phyloP scores from a whole-genome alignment of 2,113 vertebrate genomes.

The Embiotoca jacksoni region DNA sequence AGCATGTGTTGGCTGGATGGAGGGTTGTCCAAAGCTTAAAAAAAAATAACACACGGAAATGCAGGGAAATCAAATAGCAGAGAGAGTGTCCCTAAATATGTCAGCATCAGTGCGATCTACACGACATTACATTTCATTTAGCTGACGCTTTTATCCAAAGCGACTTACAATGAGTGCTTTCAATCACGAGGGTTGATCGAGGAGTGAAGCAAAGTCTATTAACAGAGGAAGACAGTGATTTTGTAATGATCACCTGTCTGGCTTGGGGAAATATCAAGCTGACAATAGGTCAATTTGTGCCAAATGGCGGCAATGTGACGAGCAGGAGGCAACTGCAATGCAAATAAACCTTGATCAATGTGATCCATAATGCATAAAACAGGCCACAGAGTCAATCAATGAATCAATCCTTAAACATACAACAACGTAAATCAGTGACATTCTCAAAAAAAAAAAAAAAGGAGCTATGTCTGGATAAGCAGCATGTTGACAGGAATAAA shows the following conservation, averaged over 20 bases:
- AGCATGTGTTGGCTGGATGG: conserved; percentile 17
- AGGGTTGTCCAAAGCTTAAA: conserved; percentile 5
- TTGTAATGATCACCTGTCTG: conserved; percentile 36
- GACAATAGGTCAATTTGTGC: conserved; percentile 37
- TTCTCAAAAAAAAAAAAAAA: neutral
- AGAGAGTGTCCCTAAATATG: neutral
- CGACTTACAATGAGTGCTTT: too few species aligned
- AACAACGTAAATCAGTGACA: conserved; percentile 16
- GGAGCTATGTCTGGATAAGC: conserved; percentile 34
- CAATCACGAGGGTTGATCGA: neutral
- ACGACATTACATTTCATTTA: too few species aligned
- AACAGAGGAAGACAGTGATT: conserved; percentile 19
- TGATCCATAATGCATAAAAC: conserved; percentile 48
- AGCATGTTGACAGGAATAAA: conserved; percentile 40
- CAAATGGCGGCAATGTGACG: neutral
- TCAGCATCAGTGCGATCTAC: neutral
- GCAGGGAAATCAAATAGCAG: conserved; percentile 22
- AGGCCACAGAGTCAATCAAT: conserved; percentile 31
- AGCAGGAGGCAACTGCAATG: conserved; percentile 24
- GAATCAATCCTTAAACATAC: conserved; percentile 13
- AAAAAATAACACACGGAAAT: conserved; percentile 28
- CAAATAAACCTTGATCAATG: conserved; percentile 46
- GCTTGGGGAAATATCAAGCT: conserved; percentile 36
- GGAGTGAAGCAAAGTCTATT: conserved; percentile 10
- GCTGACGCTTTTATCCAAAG: neutral